Conservation (phyloP, 2,888 invertebrate genomes). For the Drosophila trichaetosa region DNA sequence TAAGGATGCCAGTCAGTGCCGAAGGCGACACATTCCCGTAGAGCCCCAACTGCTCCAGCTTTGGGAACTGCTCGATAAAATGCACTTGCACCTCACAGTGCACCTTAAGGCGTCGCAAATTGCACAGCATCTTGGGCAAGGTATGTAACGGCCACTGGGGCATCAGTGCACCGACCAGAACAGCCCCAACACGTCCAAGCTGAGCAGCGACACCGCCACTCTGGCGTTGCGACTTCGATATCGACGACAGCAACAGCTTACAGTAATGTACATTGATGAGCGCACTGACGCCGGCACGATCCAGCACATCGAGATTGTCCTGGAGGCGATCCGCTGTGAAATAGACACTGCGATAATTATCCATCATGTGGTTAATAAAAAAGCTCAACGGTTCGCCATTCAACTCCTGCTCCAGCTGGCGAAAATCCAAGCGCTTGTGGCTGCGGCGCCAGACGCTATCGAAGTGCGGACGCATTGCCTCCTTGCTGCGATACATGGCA, state of each 20-base stretch:
- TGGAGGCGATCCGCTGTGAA: conserved; percentile 49
- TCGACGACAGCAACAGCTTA: conserved; percentile 22
- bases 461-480: too few relatives aligned
- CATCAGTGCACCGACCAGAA: conserved; percentile 15
- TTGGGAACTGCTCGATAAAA: conserved; percentile 51
- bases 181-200: not conserved
- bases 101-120: conserved; percentile 42
- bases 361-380: too few relatives aligned
- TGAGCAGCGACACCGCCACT: not conserved
- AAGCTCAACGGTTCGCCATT: conserved; percentile 15
- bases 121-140: conserved; percentile 49
- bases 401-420: conserved; percentile 26
- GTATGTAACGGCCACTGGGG: conserved; percentile 57
- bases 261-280: conserved; percentile 38
- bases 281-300: not conserved
- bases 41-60: conserved; percentile 40
- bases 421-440: conserved; percentile 43
- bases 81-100: conserved; percentile 57
- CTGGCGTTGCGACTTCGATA: not conserved
- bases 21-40: conserved; percentile 38
- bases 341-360: conserved; percentile 27
- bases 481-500: conserved; percentile 3
- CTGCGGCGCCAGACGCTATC: too few relatives aligned
- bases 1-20: conserved; percentile 49
- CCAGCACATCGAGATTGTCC: conserved; percentile 34